Conservation (phyloP, 2,797 vertebrate genomes). For the Melanogrammus aeglefinus region DNA sequence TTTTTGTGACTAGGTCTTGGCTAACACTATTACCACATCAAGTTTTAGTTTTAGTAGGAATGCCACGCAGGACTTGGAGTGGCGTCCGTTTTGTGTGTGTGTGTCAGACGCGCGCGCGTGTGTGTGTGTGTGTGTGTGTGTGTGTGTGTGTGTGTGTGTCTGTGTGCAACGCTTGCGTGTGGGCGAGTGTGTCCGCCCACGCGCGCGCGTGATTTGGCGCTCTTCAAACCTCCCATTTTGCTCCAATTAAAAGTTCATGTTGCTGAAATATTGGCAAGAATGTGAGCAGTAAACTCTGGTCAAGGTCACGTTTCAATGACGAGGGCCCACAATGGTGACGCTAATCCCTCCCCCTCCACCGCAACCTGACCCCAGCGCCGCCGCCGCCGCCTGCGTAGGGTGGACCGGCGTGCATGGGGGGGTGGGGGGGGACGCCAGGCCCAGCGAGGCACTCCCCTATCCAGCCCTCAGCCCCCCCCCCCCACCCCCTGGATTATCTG, state of each 20-base stretch:
- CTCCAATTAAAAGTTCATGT: conserved; percentile 68
- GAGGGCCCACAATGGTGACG: conserved; percentile 72
- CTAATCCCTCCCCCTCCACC: conserved; percentile 74
- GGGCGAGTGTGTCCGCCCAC: neutral
- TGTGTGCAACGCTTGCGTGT: neutral
- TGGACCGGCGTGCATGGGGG: conserved; percentile 64
- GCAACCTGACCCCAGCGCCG: conserved; percentile 67
- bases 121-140: neutral
- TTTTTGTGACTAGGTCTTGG: neutral
- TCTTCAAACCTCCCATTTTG: conserved; percentile 59
- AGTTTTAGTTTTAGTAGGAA: conserved; percentile 51
- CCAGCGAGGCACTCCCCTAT: conserved; percentile 39
- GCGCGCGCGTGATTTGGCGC: conserved; percentile 48
- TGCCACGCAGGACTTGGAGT: conserved; percentile 58
- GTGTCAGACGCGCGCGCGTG: too few relatives aligned
- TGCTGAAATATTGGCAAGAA: conserved; percentile 64
- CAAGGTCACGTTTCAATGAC: conserved; percentile 78
- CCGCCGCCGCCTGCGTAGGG: conserved; percentile 49
- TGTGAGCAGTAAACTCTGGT: conserved; percentile 68
- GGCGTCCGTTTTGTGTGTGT: conserved; percentile 18
- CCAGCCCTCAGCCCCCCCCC: conserved; percentile 63
- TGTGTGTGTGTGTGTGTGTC: neutral
- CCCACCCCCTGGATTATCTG: conserved; percentile 81
- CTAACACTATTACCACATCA: conserved; percentile 9
- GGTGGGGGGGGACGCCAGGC: conserved; percentile 35